Conservation (phyloP, 1,140 invertebrate species). For the Diprion similis region DNA sequence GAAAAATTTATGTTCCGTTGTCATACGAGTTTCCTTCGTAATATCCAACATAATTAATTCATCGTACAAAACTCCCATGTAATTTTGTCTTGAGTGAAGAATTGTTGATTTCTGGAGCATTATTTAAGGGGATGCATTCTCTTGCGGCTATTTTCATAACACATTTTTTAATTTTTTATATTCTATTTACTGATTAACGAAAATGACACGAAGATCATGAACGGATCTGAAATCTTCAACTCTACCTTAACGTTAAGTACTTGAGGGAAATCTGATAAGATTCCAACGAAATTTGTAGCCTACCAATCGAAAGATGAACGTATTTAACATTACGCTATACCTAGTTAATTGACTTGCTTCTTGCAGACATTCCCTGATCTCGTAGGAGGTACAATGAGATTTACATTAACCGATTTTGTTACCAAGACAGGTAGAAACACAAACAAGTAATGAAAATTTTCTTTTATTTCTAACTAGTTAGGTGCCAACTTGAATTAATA, state of each 20-base stretch:
- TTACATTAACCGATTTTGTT: no score
- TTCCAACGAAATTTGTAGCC: neutral
- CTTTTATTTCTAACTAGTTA: neutral
- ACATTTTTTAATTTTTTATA: neutral
- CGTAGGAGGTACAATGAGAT: no score
- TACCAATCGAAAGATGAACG: no score
- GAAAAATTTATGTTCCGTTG: neutral
- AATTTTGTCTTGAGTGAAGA: neutral
- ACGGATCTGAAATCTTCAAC: no score
- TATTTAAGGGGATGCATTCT: conserved; percentile 2
- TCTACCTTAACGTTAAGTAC: no score
- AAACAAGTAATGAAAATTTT: neutral
- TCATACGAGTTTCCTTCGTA: neutral
- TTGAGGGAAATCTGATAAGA: no score
- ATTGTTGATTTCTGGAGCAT: neutral
- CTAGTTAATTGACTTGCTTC: no score
- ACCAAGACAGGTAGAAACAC: neutral
- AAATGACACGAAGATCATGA: neutral
- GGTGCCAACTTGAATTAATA: neutral
- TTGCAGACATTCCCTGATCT: no score
- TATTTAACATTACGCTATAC: no score
- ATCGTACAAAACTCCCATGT: neutral
- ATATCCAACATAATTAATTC: neutral
- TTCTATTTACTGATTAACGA: neutral
- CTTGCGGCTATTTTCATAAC: neutral